phyloP scores from a whole-genome alignment of 2,888 invertebrate species.

The Drosophila paucipuncta region DNA sequence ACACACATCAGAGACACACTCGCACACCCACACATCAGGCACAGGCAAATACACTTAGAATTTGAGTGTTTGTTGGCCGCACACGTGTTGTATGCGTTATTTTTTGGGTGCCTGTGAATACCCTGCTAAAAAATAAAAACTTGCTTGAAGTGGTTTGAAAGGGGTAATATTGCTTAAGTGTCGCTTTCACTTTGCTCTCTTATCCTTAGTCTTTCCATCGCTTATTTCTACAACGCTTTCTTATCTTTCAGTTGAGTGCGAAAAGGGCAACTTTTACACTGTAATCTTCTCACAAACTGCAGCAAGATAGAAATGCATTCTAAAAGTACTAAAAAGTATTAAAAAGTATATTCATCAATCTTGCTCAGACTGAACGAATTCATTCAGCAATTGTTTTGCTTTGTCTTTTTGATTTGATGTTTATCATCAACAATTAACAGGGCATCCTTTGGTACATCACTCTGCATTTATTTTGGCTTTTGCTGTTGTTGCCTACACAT shows the following conservation, averaged over 20 bases:
- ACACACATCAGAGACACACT: background rate
- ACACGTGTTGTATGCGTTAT: constrained; percentile 59
- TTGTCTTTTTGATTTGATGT: background rate
- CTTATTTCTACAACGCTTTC: background rate
- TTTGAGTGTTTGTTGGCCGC: constrained; percentile 27
- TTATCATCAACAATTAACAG: background rate
- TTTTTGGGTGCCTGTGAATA: constrained; percentile 37
- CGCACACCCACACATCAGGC: constrained; percentile 1
- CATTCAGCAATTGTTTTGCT: background rate
- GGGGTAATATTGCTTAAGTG: background rate
- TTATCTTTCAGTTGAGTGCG: too few species aligned
- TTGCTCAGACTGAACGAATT: background rate
- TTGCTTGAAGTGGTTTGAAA: background rate
- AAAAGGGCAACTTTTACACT: background rate
- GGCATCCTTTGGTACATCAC: constrained; percentile 19
- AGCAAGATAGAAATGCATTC: background rate
- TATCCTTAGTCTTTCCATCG: too few species aligned
- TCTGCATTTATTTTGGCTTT: constrained; percentile 22
- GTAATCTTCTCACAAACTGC: background rate
- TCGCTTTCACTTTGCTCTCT: background rate
- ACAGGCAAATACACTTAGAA: constrained; percentile 14
- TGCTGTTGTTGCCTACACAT: constrained; percentile 16
- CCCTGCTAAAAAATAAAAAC: constrained; percentile 11
- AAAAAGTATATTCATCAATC: background rate
- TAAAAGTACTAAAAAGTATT: too few species aligned